Conservation (phyloP, 1,140 invertebrate genomes). For the Zaprionus kolodkinae region DNA sequence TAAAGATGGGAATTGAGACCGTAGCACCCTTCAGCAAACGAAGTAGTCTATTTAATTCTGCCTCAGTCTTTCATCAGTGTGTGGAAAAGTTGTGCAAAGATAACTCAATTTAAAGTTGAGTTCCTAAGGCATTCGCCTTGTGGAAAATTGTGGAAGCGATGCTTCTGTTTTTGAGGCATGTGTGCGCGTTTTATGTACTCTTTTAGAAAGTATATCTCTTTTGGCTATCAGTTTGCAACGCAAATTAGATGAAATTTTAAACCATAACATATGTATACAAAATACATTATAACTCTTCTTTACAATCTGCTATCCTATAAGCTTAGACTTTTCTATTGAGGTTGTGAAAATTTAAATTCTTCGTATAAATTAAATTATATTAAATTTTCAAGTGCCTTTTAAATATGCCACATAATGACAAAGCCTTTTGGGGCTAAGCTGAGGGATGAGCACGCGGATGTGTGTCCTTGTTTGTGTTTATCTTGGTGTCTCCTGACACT, state of each 20-base stretch:
- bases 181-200: background rate
- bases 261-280: too few relatives aligned
- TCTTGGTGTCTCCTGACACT: conserved; percentile 44
- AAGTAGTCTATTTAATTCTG: conserved; percentile 62
- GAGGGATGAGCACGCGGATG: background rate
- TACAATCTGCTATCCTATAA: too few relatives aligned
- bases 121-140: conserved; percentile 36
- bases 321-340: too few relatives aligned
- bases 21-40: background rate
- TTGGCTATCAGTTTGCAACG: too few relatives aligned
- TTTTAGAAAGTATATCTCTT: background rate
- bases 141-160: conserved; percentile 54
- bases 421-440: background rate
- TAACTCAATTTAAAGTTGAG: conserved; percentile 70
- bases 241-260: too few relatives aligned
- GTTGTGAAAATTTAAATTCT: too few relatives aligned
- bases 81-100: conserved; percentile 8
- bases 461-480: conserved; percentile 22
- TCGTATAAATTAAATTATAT: too few relatives aligned
- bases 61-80: conserved; percentile 1
- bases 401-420: conserved; percentile 13
- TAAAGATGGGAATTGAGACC: background rate
- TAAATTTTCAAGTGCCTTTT: conserved; percentile 31
- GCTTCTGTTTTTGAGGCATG: background rate
- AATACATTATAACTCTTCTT: too few relatives aligned